Evolutionary conservation across 2,888 invertebrate genomes (phyloP), one percentile per base, ranked within the genome.

Genomic region (Ischnus inquisitorius): DNA sequence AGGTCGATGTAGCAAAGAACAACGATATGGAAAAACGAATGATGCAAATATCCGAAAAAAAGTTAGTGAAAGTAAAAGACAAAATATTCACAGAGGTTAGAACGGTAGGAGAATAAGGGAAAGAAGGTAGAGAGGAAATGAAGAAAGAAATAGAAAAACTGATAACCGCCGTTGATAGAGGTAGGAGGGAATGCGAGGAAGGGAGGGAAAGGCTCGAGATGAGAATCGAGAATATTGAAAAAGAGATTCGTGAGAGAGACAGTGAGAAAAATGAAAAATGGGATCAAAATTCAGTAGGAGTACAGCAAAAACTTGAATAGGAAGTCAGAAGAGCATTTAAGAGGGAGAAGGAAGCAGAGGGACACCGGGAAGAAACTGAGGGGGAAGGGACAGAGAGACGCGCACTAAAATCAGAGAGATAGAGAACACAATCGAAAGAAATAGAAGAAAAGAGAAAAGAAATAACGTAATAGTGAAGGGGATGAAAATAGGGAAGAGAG

Each of bases 301-400:
- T 1, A 19, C 85, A 2, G 72, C 81, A 6, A 87, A 87, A 57
- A 84, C 84, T 46, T 82, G 85, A 4, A 87, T n/a, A 41, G n/a
- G 8, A 74, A 19, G 19, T 34, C 12, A 22, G 25, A n/a, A 19
- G 16, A 51, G 19, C 1, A 19, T 6, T n/a, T n/a, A n/a, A 8
- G 51, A 51, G 19, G 51, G 46, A 46, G n/a, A 51, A 51, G 5
- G 6, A 4, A 46, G 14, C 4, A n/a, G n/a, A n/a, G n/a, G 14
- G 46, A 12, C 6, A 46, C 2, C 6, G 6, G 39, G n/a, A n/a
- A 46, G 46, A 14, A n/a, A n/a, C 25, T 16, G 10, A 10, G 46
- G 46, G 46, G 46, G 46, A 0, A 46, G 14, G 22, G 28, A 64
- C 14, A 19, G 12, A 46, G 83, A 6, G 19, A 51, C 19, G 62